These are phyloP conservation scores for Linnaemya vulpina DNA, from an alignment of 2,888 invertebrate genomes.

Conservation along the genomic window DNA sequence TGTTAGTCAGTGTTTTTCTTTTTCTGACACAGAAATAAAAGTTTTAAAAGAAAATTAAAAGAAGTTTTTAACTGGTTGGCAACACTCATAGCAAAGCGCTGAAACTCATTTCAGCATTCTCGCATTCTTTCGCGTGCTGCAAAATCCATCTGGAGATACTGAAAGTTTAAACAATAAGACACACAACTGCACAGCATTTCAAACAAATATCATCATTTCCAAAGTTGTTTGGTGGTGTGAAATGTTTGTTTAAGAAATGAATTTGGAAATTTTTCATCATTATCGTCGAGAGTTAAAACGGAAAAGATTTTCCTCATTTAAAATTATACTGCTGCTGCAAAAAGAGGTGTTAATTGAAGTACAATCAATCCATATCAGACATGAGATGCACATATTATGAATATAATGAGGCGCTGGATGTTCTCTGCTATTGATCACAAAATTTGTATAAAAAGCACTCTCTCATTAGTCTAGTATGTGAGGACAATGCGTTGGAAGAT, in stretches of 20 bases:
- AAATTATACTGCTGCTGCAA: background rate
- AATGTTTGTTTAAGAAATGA: constrained; percentile 80
- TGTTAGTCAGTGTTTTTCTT: background rate
- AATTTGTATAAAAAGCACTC: no score
- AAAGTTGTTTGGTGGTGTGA: constrained; percentile 67
- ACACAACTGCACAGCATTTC: background rate
- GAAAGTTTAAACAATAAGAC: background rate
- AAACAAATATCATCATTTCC: constrained; percentile 32
- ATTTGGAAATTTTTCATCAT: constrained; percentile 76
- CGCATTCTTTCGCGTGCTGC: background rate
- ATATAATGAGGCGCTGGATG: no score
- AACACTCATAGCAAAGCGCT: constrained; percentile 74
- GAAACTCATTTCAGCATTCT: constrained; percentile 32
- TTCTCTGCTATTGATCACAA: no score
- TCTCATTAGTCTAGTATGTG: no score
- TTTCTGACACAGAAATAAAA: constrained; percentile 4
- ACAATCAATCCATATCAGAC: background rate
- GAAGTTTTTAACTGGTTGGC: constrained; percentile 76
- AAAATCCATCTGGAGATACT: constrained; percentile 7
- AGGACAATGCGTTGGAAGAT: no score
- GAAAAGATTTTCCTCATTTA: background rate
- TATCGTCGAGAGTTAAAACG: constrained; percentile 40
- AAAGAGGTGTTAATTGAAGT: constrained; percentile 20
- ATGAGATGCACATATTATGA: no score
- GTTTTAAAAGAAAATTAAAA: background rate